Evolutionary conservation across 2,113 vertebrate species (phyloP).

Genomic region (Sminthopsis crassicaudata): DNA sequence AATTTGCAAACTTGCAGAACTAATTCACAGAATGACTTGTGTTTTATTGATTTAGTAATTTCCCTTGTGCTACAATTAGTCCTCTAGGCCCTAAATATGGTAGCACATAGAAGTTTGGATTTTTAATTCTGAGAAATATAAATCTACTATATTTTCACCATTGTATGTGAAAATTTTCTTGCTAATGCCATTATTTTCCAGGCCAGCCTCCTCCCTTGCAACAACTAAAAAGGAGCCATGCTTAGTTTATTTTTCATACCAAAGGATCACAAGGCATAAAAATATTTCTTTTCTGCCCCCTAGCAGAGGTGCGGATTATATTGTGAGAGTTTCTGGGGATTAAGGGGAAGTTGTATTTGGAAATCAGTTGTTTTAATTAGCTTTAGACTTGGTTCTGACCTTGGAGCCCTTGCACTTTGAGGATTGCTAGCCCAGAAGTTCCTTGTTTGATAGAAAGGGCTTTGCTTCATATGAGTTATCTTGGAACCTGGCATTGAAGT

Average conservation of each 20-base stretch:
- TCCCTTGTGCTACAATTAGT: background rate
- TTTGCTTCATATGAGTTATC: background rate
- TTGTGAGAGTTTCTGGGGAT: background rate
- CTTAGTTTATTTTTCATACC: background rate
- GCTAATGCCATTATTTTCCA: background rate
- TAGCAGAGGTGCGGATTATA: background rate
- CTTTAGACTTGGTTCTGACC: background rate
- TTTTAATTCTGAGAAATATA: background rate
- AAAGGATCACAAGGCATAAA: background rate
- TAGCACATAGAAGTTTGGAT: background rate
- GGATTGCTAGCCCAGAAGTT: background rate
- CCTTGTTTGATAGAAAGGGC: background rate
- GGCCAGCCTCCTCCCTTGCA: background rate
- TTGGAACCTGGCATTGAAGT: background rate
- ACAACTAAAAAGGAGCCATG: background rate
- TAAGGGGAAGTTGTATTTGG: background rate
- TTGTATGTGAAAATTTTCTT: background rate
- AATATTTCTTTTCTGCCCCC: background rate
- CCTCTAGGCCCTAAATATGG: background rate
- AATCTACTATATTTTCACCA: background rate
- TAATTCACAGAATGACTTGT: constrained; percentile 2
- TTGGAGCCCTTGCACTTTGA: background rate
- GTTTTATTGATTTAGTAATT: background rate
- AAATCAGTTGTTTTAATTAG: background rate
- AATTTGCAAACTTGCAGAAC: background rate